Conservation (phyloP, 2,888 invertebrate species). For the Tetanocera ferruginea region DNA sequence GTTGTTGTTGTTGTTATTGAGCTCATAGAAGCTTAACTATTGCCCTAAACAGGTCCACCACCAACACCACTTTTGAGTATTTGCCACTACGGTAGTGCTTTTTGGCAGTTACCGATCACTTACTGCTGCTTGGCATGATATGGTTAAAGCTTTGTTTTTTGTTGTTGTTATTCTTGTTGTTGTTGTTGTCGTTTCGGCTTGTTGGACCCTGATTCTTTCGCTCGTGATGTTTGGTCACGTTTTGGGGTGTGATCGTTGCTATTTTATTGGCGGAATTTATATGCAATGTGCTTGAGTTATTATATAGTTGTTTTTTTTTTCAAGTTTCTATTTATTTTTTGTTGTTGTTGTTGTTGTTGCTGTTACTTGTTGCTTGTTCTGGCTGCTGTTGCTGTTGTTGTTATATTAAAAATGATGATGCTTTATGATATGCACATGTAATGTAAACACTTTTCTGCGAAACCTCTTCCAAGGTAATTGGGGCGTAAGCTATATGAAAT, state of each 20-base stretch:
- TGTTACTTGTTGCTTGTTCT: slow-evolving; percentile 18
- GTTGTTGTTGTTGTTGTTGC: slow-evolving; percentile 11
- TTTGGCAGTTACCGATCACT: slow-evolving; percentile 39
- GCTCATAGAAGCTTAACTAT: neutral
- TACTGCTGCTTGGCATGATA: slow-evolving; percentile 38
- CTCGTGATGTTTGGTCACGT: slow-evolving; percentile 65
- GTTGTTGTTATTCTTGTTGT: slow-evolving; percentile 18
- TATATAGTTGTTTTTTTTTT: neutral
- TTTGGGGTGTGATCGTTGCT: slow-evolving; percentile 66
- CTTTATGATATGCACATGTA: slow-evolving; percentile 35
- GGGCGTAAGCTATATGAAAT: neutral
- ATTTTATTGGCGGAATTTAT: slow-evolving; percentile 66
- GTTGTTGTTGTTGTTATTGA: neutral
- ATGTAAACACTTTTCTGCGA: slow-evolving; percentile 22
- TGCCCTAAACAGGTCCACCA: slow-evolving; percentile 1
- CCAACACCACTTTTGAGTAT: slow-evolving; percentile 1
- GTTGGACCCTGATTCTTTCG: slow-evolving; percentile 51
- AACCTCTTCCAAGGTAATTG: slow-evolving; percentile 13
- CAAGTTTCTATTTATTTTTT: neutral
- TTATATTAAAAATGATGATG: slow-evolving; percentile 8
- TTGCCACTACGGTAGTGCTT: slow-evolving; percentile 38
- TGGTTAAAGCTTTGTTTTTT: slow-evolving; percentile 22
- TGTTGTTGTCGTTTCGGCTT: slow-evolving; percentile 18
- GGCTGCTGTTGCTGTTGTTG: neutral
- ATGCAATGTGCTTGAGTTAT: slow-evolving; percentile 28